These are phyloP conservation scores for Artemia franciscana DNA, from an alignment of 1,140 invertebrate species.

Conservation along the genomic window DNA sequence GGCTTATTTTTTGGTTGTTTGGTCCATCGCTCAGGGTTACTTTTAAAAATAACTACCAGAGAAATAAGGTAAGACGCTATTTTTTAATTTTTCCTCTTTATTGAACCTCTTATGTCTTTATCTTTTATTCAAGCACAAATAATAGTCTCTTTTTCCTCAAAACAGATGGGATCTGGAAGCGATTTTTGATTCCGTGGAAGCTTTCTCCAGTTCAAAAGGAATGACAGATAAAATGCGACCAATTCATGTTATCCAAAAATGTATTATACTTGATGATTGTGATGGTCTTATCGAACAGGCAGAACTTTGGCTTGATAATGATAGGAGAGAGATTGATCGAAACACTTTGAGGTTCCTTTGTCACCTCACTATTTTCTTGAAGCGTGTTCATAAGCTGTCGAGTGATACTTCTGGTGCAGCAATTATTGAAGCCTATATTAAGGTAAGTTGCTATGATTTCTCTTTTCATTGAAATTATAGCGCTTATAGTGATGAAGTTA, in stretches of 20 bases:
- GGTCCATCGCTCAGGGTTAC: too few species aligned
- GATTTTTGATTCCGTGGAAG: not conserved
- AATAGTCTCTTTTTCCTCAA: too few species aligned
- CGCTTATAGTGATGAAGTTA: too few species aligned
- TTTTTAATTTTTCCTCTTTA: too few species aligned
- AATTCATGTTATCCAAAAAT: not conserved
- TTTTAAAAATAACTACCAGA: too few species aligned
- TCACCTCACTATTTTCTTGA: not conserved
- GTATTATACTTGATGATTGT: not conserved
- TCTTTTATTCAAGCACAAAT: too few species aligned
- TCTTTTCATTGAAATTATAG: too few species aligned
- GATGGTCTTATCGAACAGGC: not conserved
- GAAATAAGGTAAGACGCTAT: too few species aligned
- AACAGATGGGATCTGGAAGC: not conserved
- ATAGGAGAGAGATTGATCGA: not conserved
- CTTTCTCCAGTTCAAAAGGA: not conserved
- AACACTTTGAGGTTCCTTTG: not conserved
- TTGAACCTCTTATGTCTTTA: too few species aligned
- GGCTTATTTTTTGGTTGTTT: too few species aligned
- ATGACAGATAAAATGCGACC: not conserved
- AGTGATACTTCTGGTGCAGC: not conserved
- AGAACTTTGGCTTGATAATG: not conserved
- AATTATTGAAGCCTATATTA: not conserved
- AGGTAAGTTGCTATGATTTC: too few species aligned
- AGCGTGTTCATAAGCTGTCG: not conserved